Conservation (phyloP, 2,797 vertebrate species). For the Sebastes hubbsi region DNA sequence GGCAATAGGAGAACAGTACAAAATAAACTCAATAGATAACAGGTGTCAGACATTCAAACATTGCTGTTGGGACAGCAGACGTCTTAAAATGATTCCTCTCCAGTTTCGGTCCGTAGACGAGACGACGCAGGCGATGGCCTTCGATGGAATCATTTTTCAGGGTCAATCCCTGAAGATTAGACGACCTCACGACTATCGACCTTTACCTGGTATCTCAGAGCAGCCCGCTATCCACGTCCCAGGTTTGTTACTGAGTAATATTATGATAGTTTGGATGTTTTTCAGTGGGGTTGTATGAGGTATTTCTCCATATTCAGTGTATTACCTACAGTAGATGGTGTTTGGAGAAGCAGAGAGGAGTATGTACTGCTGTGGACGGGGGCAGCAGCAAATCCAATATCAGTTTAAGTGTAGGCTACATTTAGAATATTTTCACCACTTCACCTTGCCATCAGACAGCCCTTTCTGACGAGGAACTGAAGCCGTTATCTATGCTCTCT, state of each 20-base stretch:
- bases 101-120: constrained; percentile 84
- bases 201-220: constrained; percentile 82
- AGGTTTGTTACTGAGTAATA: constrained; percentile 57
- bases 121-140: constrained; percentile 86
- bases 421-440: too few relatives aligned
- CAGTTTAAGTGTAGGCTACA: too few relatives aligned
- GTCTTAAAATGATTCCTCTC: not conserved
- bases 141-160: constrained; percentile 85
- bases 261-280: too few relatives aligned
- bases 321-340: too few relatives aligned
- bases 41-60: not conserved
- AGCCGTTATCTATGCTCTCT: too few relatives aligned
- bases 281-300: too few relatives aligned
- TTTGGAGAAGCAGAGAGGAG: too few relatives aligned
- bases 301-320: too few relatives aligned
- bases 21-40: not conserved
- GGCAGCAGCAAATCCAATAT: too few relatives aligned
- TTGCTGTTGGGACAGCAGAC: not conserved
- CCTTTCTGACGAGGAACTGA: too few relatives aligned
- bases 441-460: too few relatives aligned
- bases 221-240: constrained; percentile 84
- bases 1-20: not conserved
- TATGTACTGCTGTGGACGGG: too few relatives aligned
- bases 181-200: constrained; percentile 82
- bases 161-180: constrained; percentile 84